Conservation (phyloP, 2,113 vertebrate genomes). For the Bufo bufo region DNA sequence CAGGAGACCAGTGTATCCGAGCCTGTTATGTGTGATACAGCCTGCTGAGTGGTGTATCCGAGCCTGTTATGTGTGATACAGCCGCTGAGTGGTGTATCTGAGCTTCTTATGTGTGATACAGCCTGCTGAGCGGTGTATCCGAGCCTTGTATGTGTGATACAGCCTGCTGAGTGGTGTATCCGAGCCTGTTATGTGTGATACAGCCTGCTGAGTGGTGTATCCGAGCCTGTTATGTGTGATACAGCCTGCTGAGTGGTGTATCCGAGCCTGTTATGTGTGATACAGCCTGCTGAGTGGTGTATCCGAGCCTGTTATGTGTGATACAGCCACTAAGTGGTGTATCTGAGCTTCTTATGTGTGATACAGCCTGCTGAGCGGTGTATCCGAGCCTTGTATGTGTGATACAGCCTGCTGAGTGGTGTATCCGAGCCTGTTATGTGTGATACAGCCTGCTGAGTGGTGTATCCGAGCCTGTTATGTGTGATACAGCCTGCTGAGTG, state of each 20-base stretch:
- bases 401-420: too few relatives aligned
- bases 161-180: neutral
- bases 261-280: neutral
- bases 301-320: neutral
- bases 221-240: neutral
- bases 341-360: too few relatives aligned
- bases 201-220: neutral
- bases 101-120: neutral
- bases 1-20: neutral
- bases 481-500: neutral
- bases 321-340: too few relatives aligned
- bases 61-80: neutral
- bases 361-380: too few relatives aligned
- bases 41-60: neutral
- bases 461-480: too few relatives aligned
- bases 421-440: too few relatives aligned
- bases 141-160: neutral
- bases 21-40: neutral
- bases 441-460: too few relatives aligned
- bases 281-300: neutral
- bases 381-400: too few relatives aligned
- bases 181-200: neutral
- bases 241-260: neutral
- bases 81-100: neutral
- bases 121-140: neutral